These are phyloP conservation scores for Oscheius sp. DNA, from an alignment of 2,888 invertebrate species.

Conservation along the genomic window DNA sequence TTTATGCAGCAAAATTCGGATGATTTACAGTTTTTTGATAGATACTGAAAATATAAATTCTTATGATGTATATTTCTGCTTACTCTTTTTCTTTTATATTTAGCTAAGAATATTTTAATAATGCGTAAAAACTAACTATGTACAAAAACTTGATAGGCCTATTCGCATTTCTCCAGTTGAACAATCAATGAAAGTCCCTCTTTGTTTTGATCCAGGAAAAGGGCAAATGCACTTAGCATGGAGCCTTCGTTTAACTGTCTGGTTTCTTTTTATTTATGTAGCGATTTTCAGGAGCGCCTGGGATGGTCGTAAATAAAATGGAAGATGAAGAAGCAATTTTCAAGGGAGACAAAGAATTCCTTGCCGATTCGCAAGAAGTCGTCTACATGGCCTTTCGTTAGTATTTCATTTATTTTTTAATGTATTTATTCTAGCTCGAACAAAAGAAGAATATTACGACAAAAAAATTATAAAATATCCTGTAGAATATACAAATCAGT, in stretches of 20 bases:
- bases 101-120: no score
- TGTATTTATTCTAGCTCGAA: neutral
- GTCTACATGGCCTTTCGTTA: constrained; percentile 59
- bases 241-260: neutral
- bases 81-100: no score
- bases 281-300: constrained; percentile 33
- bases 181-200: neutral
- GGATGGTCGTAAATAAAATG: constrained; percentile 45
- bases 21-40: no score
- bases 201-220: neutral
- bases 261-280: neutral
- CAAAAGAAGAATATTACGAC: neutral
- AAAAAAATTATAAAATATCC: constrained; percentile 65
- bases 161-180: no score
- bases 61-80: no score
- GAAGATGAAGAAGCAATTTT: constrained; percentile 30
- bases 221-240: neutral
- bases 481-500: constrained; percentile 90
- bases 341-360: constrained; percentile 31
- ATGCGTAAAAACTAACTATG: no score
- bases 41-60: no score
- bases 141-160: no score
- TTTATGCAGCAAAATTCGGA: no score
- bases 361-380: constrained; percentile 54
- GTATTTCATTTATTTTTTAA: constrained; percentile 12